phyloP scores from a whole-genome alignment of 1,140 invertebrate species.

The Leptoteleia sp. region DNA sequence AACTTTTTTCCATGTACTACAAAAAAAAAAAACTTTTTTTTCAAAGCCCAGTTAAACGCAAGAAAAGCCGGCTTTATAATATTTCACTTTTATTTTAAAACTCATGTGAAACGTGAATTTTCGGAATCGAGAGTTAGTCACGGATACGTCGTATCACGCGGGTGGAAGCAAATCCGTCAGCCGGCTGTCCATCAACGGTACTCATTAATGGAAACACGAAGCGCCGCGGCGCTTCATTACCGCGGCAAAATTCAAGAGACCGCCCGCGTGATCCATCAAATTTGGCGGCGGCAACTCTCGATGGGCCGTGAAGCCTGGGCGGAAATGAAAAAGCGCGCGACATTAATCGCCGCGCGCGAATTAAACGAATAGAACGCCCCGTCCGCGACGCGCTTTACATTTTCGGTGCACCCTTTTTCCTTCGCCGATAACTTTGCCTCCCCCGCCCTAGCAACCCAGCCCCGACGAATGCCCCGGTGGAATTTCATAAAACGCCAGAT shows the following conservation, averaged over 20 bases:
- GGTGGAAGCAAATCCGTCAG: slow-evolving; percentile 27
- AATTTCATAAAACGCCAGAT: slow-evolving; percentile 54
- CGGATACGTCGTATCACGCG: no score
- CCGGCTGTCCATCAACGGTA: slow-evolving; percentile 20
- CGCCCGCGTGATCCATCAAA: slow-evolving; percentile 22
- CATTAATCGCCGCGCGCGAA: slow-evolving; percentile 42
- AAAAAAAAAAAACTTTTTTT: no score
- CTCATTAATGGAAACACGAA: slow-evolving; percentile 43
- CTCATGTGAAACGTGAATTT: no score
- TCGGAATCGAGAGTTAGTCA: no score
- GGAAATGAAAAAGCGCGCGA: slow-evolving; percentile 47
- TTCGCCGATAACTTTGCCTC: slow-evolving; percentile 39
- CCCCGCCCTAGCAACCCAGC: slow-evolving; percentile 3
- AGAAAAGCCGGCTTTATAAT: no score
- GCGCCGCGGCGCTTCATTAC: slow-evolving; percentile 33
- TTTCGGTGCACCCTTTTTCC: slow-evolving; percentile 47
- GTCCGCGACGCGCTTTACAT: slow-evolving; percentile 31
- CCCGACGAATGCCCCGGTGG: slow-evolving; percentile 32
- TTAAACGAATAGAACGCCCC: slow-evolving; percentile 14
- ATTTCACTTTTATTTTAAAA: no score
- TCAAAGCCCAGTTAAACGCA: no score
- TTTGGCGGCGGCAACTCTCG: not conserved
- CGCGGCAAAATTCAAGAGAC: slow-evolving; percentile 30
- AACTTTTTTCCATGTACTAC: no score
- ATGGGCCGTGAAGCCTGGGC: slow-evolving; percentile 7